Percentiles rank a stretch among this genome's conserved stretches.
Conservation (phyloP, 2,113 vertebrate species). For the Pachyramphus minor region DNA sequence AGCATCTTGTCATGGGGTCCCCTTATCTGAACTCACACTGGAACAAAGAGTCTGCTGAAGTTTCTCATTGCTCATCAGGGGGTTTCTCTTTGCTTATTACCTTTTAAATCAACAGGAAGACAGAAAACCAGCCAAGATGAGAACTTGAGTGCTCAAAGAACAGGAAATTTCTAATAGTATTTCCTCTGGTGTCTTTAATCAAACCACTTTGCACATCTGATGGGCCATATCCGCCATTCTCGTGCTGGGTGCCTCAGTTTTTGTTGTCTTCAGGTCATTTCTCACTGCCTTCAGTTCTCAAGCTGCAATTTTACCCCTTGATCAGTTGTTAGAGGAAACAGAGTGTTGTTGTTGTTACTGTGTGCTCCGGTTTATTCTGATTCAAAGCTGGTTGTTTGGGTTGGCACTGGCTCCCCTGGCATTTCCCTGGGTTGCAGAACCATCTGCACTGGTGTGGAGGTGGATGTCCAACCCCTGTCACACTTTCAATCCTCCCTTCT, state of each 20-base stretch:
- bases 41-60: not conserved
- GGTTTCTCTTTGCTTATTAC: not conserved
- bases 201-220: not conserved
- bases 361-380: not conserved
- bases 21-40: not conserved
- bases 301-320: rapidly evolving
- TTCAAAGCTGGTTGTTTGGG: not conserved
- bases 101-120: not conserved
- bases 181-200: not conserved
- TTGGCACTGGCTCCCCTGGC: not conserved
- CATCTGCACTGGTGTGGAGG: rapidly evolving
- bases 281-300: not conserved
- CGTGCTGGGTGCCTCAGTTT: not conserved
- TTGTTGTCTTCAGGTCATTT: not conserved
- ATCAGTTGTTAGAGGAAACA: not conserved
- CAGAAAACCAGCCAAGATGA: not conserved
- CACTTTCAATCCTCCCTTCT: not conserved
- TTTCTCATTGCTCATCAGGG: rapidly evolving
- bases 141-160: not conserved
- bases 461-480: rapidly evolving
- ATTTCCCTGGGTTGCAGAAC: not conserved
- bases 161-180: not conserved
- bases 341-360: not conserved
- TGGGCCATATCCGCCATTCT: not conserved
- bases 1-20: not conserved